Conservation (phyloP, 2,797 vertebrate species). For the Pseudochirops cupreus region DNA sequence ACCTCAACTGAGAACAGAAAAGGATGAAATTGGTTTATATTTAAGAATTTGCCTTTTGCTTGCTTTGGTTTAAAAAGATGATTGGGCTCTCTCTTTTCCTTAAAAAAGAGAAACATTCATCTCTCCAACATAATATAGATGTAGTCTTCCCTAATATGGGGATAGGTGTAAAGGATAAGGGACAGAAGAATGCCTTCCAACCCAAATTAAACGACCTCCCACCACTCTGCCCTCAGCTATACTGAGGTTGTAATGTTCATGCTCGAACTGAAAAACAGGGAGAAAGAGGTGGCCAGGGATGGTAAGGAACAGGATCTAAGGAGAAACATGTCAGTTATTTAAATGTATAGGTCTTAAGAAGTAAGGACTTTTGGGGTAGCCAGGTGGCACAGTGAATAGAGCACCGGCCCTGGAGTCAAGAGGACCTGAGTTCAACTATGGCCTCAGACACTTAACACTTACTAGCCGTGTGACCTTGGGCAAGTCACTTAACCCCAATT, state of each 20-base stretch:
- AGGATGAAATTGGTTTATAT: slow-evolving; percentile 55
- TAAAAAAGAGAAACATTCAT: not conserved
- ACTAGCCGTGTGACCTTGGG: no score
- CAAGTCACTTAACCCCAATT: no score
- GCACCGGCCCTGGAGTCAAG: no score
- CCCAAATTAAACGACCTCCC: not conserved
- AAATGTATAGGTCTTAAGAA: not conserved
- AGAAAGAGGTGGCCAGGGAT: not conserved
- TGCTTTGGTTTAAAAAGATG: not conserved
- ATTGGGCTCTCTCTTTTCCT: not conserved
- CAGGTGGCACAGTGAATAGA: no score
- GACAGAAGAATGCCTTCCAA: not conserved
- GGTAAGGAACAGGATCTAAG: not conserved
- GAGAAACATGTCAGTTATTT: not conserved
- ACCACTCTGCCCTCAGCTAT: not conserved
- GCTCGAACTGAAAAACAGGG: not conserved
- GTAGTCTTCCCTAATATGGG: not conserved
- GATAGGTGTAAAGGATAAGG: not conserved
- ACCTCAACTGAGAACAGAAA: slow-evolving; percentile 9
- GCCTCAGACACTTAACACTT: no score
- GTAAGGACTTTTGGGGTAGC: not conserved
- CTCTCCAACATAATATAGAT: not conserved
- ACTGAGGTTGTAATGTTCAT: not conserved
- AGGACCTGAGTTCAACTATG: no score
- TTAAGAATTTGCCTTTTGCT: not conserved